Evolutionary conservation across 2,888 invertebrate genomes (phyloP).

Genomic region (Troides helena): DNA sequence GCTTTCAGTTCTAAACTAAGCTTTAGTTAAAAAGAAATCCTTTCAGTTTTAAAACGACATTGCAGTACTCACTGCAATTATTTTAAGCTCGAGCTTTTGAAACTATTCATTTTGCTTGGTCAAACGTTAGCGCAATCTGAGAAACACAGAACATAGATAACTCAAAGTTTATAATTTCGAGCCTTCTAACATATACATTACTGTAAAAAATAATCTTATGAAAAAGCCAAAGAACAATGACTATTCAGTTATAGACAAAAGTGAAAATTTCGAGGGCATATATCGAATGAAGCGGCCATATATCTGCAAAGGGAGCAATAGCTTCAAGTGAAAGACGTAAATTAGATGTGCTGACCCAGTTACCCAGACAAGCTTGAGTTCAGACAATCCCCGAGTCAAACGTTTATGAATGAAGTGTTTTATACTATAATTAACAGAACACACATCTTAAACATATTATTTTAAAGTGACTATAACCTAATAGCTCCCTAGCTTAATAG

Average conservation of each 20-base stretch:
- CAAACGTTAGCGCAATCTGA: too few relatives aligned
- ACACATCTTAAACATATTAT: background rate
- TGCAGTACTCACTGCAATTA: too few relatives aligned
- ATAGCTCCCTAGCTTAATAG: too few relatives aligned
- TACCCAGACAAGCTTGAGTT: constrained; percentile 3
- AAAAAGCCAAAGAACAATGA: background rate
- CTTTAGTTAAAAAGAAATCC: too few relatives aligned
- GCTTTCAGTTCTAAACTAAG: too few relatives aligned
- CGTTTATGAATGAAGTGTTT: constrained; percentile 4
- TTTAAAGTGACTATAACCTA: background rate
- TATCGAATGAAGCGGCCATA: constrained; percentile 26
- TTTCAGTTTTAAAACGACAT: too few relatives aligned
- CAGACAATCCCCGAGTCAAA: constrained; percentile 8
- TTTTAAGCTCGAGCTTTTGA: too few relatives aligned
- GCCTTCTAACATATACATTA: background rate
- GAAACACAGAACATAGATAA: too few relatives aligned
- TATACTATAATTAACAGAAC: background rate
- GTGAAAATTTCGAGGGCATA: constrained; percentile 10
- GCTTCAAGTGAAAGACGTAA: constrained; percentile 32
- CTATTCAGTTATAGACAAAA: background rate
- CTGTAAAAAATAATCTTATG: background rate
- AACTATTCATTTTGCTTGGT: too few relatives aligned
- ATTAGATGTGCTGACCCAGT: constrained; percentile 31
- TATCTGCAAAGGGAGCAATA: constrained; percentile 32
- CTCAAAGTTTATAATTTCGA: background rate